Base-by-base conservation (phyloP, 1,140 invertebrate genomes). In the Papilio glaucus region DNA sequence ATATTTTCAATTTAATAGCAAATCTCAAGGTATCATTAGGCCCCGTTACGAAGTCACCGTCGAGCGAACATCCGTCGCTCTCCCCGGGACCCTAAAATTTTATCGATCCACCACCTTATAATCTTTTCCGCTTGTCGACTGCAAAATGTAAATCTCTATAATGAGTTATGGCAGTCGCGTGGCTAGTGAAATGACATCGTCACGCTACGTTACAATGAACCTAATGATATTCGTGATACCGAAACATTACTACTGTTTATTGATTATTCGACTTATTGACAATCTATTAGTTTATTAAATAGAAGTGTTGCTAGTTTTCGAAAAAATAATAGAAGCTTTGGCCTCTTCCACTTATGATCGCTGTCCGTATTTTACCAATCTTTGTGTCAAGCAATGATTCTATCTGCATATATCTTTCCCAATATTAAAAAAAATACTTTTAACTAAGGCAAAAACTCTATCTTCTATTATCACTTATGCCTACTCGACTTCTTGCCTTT, bases 91-190 rank as follows among this genome's bases (percentile, higher is more conserved):
- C 81, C 78, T 82, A 82, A 53, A 87, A 84, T 87, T 85, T 81
- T 76, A 85, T 81, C 74, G 76, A 78, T 75, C 72, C 24, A 81
- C 72, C 24, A 81, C 80, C 73, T 75, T 63, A 72, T 79, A 86
- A 88, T 88, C 83, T 78, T 85, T 88, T 88, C 83, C 85, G 85
- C 84, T 81, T 79, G 83, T 76, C 61, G 73, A 79, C 78, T 73
- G 57, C 73, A 74, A 82, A 82, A 82, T 84, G 77, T 77, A 80
- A 76, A 82, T 76, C 74, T 77, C 73, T 70, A 77, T 76, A 71
- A 79, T 77, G 72, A 82, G 9, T 75, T 72, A 38, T 72, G 71
- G 74, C 65, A 45, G 39, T 69, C 41, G 65, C 65, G 65, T 69
- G 65, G 24, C 15, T 12, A 42, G 8, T 24, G 24, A 33, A 49